Evolutionary conservation across 2,888 invertebrate genomes (phyloP).

Genomic region (Digitonthophagus gazella): DNA sequence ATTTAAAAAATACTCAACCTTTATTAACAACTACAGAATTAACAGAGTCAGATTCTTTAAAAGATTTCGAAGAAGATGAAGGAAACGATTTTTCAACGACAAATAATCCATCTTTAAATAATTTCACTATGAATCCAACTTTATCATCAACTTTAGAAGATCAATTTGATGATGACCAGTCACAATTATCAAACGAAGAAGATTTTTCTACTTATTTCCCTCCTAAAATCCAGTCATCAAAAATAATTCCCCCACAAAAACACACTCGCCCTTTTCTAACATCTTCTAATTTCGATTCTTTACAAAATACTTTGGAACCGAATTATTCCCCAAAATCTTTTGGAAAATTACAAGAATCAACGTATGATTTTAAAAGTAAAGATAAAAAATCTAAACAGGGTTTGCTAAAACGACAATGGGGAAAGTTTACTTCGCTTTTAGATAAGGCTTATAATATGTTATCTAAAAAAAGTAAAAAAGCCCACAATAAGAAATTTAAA

Average conservation of each 20-base stretch:
- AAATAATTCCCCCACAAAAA: too few species aligned
- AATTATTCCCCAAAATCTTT: too few species aligned
- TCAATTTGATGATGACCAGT: too few species aligned
- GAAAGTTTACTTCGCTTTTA: not conserved
- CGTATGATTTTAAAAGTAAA: not conserved
- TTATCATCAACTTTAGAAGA: too few species aligned
- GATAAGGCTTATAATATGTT: not conserved
- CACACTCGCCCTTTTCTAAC: too few species aligned
- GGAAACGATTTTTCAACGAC: not conserved
- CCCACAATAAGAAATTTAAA: not conserved
- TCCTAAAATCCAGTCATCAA: too few species aligned
- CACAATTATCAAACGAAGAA: too few species aligned
- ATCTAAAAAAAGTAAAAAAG: not conserved
- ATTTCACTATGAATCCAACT: not conserved
- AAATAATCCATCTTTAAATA: not conserved
- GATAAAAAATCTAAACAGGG: not conserved
- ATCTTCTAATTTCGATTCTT: too few species aligned
- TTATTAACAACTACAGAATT: not conserved
- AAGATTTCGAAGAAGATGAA: not conserved
- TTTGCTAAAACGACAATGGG: not conserved
- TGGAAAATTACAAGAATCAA: not conserved
- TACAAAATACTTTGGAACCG: too few species aligned
- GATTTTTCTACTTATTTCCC: too few species aligned
- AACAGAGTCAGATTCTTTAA: not conserved
- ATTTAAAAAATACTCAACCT: too few species aligned